Evolutionary conservation across 1,140 invertebrate genomes (phyloP).

Genomic region (Gryllus bimaculatus): DNA sequence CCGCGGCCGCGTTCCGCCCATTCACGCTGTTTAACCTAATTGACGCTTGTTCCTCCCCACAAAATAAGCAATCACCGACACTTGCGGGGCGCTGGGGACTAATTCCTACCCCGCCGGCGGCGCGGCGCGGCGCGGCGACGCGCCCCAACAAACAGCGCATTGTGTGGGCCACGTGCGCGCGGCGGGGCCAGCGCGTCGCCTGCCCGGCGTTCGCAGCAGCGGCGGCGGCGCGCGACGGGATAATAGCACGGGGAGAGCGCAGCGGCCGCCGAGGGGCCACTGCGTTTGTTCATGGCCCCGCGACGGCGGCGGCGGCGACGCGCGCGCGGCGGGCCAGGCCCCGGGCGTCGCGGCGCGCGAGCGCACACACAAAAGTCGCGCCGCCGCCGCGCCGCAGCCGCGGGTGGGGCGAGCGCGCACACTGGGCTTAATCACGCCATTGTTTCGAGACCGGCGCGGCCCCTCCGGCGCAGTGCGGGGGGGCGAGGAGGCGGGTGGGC

Average conservation of each 20-base stretch:
- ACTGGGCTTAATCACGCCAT: neutral
- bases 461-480: no score
- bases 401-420: neutral
- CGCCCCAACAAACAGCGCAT: neutral
- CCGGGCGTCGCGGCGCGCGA: no score
- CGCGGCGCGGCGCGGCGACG: neutral
- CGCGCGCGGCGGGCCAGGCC: no score
- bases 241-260: no score
- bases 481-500: no score
- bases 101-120: neutral
- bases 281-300: neutral
- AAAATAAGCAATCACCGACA: slow-evolving; percentile 4
- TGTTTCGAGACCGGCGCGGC: neutral
- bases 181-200: neutral
- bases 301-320: no score
- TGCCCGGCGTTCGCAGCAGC: neutral
- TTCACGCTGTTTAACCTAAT: slow-evolving; percentile 4
- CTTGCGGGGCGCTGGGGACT: neutral
- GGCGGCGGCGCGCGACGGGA: no score
- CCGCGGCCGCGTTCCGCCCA: neutral
- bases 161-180: slow-evolving; percentile 1
- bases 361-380: no score
- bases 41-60: slow-evolving; percentile 2
- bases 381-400: no score
- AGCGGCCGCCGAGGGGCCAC: no score